phyloP scores from a whole-genome alignment of 2,797 vertebrate species.

The Mormyrus proboscirostris region DNA sequence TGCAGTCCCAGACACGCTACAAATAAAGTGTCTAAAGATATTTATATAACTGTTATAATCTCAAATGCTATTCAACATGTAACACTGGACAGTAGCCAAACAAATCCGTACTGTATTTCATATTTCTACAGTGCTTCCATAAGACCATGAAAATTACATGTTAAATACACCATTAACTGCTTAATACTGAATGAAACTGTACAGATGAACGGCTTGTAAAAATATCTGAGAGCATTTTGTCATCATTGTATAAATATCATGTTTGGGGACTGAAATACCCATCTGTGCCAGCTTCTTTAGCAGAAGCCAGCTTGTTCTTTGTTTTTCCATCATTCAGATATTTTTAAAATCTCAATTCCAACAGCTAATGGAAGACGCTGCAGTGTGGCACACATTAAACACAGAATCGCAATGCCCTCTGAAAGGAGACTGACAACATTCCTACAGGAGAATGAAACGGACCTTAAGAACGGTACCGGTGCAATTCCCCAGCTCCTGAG shows the following conservation, averaged over 20 bases:
- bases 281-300: not conserved
- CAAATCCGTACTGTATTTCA: not conserved
- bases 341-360: not conserved
- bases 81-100: not conserved
- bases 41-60: not conserved
- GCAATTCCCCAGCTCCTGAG: too few species aligned
- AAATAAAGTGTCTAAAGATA: not conserved
- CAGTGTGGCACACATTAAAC: not conserved
- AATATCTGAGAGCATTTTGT: not conserved
- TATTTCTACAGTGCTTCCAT: not conserved
- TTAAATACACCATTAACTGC: not conserved
- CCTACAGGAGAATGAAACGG: not conserved
- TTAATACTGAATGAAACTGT: not conserved
- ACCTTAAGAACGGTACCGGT: not conserved
- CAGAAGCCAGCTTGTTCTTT: not conserved
- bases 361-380: not conserved
- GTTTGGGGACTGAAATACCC: not conserved
- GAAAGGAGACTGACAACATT: not conserved
- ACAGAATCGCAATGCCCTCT: not conserved
- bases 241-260: not conserved
- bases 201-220: not conserved
- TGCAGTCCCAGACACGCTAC: not conserved
- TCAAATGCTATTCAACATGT: not conserved
- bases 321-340: not conserved
- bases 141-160: not conserved